Evolutionary conservation across 2,797 vertebrate species (phyloP).

Genomic region (Pogoniulus pusillus): DNA sequence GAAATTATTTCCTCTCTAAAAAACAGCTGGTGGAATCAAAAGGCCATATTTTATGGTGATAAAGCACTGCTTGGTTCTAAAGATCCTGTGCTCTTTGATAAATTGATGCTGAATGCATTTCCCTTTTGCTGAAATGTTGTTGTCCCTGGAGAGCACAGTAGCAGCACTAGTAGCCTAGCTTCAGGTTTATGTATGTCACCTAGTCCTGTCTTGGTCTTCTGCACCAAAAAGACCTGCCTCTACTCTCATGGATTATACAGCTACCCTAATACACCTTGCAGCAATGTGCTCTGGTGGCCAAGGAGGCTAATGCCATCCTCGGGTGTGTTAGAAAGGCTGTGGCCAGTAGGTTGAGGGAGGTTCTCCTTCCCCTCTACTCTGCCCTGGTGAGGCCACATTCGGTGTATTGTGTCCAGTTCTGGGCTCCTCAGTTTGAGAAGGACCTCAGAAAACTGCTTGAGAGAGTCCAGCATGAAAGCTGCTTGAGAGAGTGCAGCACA

Average conservation of each 20-base stretch:
- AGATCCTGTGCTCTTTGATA: not conserved
- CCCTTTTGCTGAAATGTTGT: not conserved
- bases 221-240: not conserved
- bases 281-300: no score
- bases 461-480: no score
- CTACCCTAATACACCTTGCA: not conserved
- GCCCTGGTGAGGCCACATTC: no score
- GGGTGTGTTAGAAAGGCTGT: no score
- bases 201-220: not conserved
- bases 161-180: not conserved
- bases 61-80: not conserved
- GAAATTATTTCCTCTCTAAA: constrained; percentile 11
- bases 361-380: no score
- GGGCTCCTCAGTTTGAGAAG: no score
- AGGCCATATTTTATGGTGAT: constrained; percentile 9
- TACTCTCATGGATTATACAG: not conserved
- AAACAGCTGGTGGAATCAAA: not conserved
- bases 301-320: no score
- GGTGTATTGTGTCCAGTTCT: no score
- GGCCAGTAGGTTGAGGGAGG: no score
- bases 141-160: not conserved
- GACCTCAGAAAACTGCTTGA: no score
- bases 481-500: no score
- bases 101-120: constrained; percentile 11
- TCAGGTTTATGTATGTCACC: not conserved